These are phyloP conservation scores for Cynaeus angustus DNA, from an alignment of 2,888 invertebrate genomes.

Conservation along the genomic window DNA sequence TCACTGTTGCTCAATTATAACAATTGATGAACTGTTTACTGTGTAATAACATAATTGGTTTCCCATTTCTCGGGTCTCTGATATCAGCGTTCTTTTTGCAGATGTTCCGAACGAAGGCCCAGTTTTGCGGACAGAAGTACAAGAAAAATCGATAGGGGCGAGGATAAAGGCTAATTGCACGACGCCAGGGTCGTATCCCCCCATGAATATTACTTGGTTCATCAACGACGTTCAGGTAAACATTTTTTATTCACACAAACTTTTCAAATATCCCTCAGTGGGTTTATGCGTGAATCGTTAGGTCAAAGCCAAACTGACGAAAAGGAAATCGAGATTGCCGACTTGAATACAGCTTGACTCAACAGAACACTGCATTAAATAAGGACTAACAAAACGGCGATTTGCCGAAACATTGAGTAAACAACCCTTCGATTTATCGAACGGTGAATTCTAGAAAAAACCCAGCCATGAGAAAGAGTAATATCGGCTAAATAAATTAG, in stretches of 20 bases:
- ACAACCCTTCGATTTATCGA: no score
- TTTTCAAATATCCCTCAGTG: no score
- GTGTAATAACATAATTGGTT: conserved; percentile 52
- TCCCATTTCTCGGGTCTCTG: neutral
- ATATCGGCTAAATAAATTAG: no score
- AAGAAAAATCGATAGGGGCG: conserved; percentile 72
- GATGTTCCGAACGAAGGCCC: conserved; percentile 75
- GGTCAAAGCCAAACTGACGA: no score
- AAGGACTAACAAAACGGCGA: neutral
- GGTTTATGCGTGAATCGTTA: no score
- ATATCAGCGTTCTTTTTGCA: conserved; percentile 56
- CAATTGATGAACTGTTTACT: conserved; percentile 56
- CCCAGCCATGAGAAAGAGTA: no score
- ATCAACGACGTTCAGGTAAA: conserved; percentile 74
- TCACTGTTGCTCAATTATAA: conserved; percentile 56
- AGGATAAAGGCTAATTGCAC: conserved; percentile 74
- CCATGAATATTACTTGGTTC: conserved; percentile 75
- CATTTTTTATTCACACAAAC: neutral
- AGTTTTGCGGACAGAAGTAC: conserved; percentile 73
- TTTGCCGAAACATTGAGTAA: neutral
- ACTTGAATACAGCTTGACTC: no score
- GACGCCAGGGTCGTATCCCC: conserved; percentile 74
- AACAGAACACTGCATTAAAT: neutral
- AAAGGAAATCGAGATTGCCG: no score
- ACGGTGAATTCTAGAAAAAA: no score